Conservation (phyloP, 2,113 vertebrate genomes). For the Catharus bicknelli region DNA sequence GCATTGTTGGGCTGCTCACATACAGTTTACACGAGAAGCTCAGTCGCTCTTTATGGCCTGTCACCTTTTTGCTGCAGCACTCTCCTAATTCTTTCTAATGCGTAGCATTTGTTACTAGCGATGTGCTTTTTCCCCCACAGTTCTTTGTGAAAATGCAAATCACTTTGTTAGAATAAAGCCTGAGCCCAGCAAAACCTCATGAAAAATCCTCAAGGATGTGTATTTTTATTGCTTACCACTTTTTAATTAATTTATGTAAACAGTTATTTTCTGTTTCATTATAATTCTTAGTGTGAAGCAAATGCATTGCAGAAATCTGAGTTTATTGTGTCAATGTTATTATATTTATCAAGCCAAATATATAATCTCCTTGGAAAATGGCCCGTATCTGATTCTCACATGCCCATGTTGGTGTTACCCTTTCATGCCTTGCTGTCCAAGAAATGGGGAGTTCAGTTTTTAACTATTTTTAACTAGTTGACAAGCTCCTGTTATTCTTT, state of each 20-base stretch:
- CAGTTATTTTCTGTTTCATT: neutral
- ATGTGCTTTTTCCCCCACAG: neutral
- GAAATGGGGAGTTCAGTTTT: neutral
- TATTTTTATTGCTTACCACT: neutral
- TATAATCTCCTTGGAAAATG: neutral
- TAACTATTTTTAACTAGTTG: neutral
- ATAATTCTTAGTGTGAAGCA: neutral
- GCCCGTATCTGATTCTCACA: neutral
- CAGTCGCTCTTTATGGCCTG: neutral
- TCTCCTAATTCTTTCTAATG: neutral
- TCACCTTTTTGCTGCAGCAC: neutral
- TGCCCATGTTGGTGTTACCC: neutral
- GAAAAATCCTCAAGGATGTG: neutral
- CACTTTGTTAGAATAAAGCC: neutral
- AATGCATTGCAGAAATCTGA: neutral
- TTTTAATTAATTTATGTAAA: neutral
- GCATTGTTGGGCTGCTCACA: neutral
- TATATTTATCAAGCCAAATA: slow-evolving; percentile 18
- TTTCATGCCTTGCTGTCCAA: neutral
- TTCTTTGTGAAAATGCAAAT: neutral
- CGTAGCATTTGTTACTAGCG: fast-evolving
- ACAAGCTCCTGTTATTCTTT: neutral
- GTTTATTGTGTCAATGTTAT: slow-evolving; percentile 4
- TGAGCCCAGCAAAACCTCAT: neutral
- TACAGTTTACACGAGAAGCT: neutral